Evolutionary conservation across 1,140 invertebrate species (phyloP).

Genomic region (Armadillidium nasatum): DNA sequence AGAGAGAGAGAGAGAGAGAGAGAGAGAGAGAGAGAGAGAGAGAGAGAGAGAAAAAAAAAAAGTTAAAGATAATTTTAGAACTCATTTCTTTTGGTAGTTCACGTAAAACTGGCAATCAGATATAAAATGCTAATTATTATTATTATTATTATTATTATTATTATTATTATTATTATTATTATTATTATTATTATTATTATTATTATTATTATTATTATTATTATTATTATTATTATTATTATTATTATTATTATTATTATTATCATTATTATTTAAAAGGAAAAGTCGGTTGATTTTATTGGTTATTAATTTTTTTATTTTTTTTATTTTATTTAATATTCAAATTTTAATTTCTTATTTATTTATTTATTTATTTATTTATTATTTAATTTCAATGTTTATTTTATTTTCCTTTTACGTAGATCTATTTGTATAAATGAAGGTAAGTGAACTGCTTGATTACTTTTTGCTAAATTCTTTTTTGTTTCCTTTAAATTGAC

Average conservation of each 20-base stretch:
- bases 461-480: neutral
- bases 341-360: neutral
- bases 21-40: slow-evolving; percentile 9
- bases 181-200: too few relatives aligned
- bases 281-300: too few relatives aligned
- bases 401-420: neutral
- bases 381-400: neutral
- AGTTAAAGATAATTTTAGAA: neutral
- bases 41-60: neutral
- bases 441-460: neutral
- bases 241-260: too few relatives aligned
- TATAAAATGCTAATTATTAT: neutral
- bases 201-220: too few relatives aligned
- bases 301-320: too few relatives aligned
- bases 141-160: too few relatives aligned
- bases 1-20: slow-evolving; percentile 11
- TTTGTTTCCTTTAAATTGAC: neutral
- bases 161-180: too few relatives aligned
- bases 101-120: neutral
- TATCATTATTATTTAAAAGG: too few relatives aligned
- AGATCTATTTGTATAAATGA: neutral
- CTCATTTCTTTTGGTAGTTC: neutral
- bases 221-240: too few relatives aligned
- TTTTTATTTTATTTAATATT: neutral
- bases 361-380: neutral